Base-by-base conservation (phyloP, 2,888 invertebrate species). In the Megaustenia siamemsis region DNA sequence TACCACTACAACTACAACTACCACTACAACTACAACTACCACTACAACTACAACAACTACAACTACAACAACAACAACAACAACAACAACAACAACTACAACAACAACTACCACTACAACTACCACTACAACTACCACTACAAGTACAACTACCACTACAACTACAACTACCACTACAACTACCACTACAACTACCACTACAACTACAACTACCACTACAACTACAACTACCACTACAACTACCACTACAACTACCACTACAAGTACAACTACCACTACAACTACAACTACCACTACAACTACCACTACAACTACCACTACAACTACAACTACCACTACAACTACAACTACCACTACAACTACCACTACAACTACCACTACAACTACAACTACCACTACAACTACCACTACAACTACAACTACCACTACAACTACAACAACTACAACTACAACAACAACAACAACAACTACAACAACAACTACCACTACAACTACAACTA, bases 381-480 rank as follows among this genome's bases (percentile, higher is more conserved):
- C 35, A 24, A 71, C 71, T 71, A 49, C 49, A 10, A n/a, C n/a
- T n/a, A n/a, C n/a, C n/a, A n/a, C 6, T 35, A 28, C 35, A 24
- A 71, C 71, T 71, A 28, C 69, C 28, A 68, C 28, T 68, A 28
- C 28, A 15, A 68, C 18, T 28, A 68, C 69, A 24, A 68, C 56
- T 56, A 68, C 18, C 28, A 68, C 69, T 68, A 68, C 69, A 24
- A 68, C 24, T 68, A 68, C 69, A 24, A 68, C 69, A 24, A 56
- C 56, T 68, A 24, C 24, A 24, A 68, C 69, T 68, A 68, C 69
- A 24, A 24, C 69, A 24, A 68, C 28, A 15, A 68, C 32, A 32
- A 32, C 32, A n/a, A n/a, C 49, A 24, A 49, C 75, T 49, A 75
- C 49, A n/a, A 45, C 24, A n/a, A 60, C 60, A 21, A 60, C 28